Conservation (phyloP, 2,888 invertebrate genomes). For the Sturmia bella region DNA sequence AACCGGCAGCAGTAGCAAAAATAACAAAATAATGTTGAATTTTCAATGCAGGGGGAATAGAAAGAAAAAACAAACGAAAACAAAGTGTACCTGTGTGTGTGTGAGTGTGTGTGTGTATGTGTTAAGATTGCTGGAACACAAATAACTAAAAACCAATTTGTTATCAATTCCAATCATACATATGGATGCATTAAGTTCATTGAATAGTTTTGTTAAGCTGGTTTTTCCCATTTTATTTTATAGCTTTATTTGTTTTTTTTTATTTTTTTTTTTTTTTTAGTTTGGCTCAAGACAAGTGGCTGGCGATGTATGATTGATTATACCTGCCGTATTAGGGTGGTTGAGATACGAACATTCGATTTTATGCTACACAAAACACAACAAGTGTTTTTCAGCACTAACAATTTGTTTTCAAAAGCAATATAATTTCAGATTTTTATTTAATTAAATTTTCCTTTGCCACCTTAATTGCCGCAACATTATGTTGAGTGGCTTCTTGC, state of each 20-base stretch:
- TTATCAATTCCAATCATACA: conserved; percentile 53
- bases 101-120: too few species aligned
- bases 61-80: too few species aligned
- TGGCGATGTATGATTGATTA: conserved; percentile 17
- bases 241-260: neutral
- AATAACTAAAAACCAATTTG: conserved; percentile 50
- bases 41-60: neutral
- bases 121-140: conserved; percentile 18
- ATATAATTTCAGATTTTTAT: too few species aligned
- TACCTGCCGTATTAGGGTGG: conserved; percentile 12
- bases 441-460: neutral
- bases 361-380: neutral
- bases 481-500: conserved; percentile 56
- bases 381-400: too few species aligned
- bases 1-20: neutral
- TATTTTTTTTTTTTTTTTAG: neutral
- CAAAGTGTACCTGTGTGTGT: too few species aligned
- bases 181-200: conserved; percentile 30
- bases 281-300: conserved; percentile 6
- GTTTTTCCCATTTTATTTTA: neutral
- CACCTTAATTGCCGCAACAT: conserved; percentile 24
- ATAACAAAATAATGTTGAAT: conserved; percentile 8
- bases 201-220: conserved; percentile 30
- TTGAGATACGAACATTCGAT: neutral
- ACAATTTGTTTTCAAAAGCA: too few species aligned